Percentiles rank a stretch among this genome's conserved stretches.
phyloP scores from a whole-genome alignment of 2,888 invertebrate genomes.

The Lasioglossum lativentre region DNA sequence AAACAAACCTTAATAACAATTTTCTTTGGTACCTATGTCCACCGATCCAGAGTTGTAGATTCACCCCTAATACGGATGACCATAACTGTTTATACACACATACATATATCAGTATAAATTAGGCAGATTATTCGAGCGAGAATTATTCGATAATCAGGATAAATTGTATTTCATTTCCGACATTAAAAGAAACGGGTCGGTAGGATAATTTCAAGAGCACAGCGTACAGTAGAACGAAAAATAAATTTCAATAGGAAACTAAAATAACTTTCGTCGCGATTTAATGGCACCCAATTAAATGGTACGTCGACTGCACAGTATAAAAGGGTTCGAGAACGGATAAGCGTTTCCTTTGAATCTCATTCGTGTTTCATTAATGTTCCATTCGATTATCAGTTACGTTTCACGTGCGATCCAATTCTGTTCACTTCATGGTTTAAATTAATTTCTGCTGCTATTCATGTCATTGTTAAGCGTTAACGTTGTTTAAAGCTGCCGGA shows the following conservation, averaged over 20 bases:
- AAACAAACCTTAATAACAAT: no score
- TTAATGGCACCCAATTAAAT: slow-evolving; percentile 5
- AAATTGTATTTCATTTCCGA: not conserved
- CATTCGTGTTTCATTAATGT: slow-evolving; percentile 8
- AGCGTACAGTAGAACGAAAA: not conserved
- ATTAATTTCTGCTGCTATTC: not conserved
- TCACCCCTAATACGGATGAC: no score
- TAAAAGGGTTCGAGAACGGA: not conserved
- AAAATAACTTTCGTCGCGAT: slow-evolving; percentile 6
- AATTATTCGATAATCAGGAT: not conserved
- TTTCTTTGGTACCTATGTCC: no score
- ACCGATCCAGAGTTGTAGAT: no score
- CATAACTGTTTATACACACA: no score
- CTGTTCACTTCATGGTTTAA: slow-evolving; percentile 1
- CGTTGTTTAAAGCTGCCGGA: not conserved
- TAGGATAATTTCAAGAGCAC: not conserved
- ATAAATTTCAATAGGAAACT: not conserved
- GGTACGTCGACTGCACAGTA: not conserved
- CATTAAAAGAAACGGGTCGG: not conserved
- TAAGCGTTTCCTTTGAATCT: not conserved
- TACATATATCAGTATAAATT: not conserved
- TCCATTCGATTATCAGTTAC: slow-evolving; percentile 17
- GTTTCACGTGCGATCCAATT: slow-evolving; percentile 8
- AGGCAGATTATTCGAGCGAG: not conserved
- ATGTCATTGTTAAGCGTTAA: not conserved